Evolutionary conservation across 1,140 invertebrate species (phyloP).

Genomic region (Drosophila dunni): DNA sequence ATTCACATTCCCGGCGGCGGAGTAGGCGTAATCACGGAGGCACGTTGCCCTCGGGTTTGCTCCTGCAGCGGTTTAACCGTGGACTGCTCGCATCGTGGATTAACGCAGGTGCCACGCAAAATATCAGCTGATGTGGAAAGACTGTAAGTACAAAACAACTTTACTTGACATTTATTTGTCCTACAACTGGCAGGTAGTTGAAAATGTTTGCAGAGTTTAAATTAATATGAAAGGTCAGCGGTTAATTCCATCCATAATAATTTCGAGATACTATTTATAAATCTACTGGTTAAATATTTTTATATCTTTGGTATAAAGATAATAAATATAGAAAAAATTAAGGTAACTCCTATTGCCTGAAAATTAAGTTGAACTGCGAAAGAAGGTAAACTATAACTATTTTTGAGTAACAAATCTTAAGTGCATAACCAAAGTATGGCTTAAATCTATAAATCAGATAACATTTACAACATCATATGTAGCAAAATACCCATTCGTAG

Average conservation of each 20-base stretch:
- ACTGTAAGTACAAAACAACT: slow-evolving; percentile 89
- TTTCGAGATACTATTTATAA: too few relatives aligned
- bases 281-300: too few relatives aligned
- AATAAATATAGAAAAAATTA: too few relatives aligned
- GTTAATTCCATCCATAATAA: too few relatives aligned
- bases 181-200: background rate
- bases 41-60: slow-evolving; percentile 91
- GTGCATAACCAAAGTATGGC: too few relatives aligned
- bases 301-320: too few relatives aligned
- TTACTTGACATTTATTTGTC: background rate
- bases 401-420: too few relatives aligned
- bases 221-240: background rate
- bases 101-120: slow-evolving; percentile 91
- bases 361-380: too few relatives aligned
- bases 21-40: slow-evolving; percentile 76
- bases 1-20: slow-evolving; percentile 82
- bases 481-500: background rate
- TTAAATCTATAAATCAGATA: background rate
- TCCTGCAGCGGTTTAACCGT: slow-evolving; percentile 90
- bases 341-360: too few relatives aligned
- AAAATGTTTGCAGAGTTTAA: background rate
- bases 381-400: too few relatives aligned
- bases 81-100: slow-evolving; percentile 92
- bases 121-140: slow-evolving; percentile 91
- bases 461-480: background rate